Base-by-base conservation (phyloP, 2,888 invertebrate species). In the Acronicta aceris region DNA sequence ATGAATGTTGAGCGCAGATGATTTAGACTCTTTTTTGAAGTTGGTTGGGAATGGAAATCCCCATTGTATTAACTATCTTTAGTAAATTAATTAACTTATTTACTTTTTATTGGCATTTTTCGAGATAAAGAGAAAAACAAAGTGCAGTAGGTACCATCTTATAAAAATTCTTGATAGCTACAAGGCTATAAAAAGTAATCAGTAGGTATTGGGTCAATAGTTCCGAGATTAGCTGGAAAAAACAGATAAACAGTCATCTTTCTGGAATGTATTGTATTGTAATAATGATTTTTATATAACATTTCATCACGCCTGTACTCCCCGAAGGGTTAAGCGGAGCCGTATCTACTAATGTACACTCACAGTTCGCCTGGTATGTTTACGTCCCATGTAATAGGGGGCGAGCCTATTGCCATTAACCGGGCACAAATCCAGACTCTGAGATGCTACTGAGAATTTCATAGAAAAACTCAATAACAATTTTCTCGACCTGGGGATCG, bases 161-260 rank as follows among this genome's bases (percentile, higher is more conserved):
- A 36, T 36, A 36, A 5, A 13, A 36, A 36, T 2, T 36, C 13
- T 25, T 43, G 43, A 43, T 43, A 21, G 12, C 7, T 45, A 45
- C 4, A 27, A 45, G n/a, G 12, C 25, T 45, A n/a, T 36, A 36
- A 36, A 21, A 27, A 45, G 45, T 45, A 45, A 45, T 45, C 45
- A 45, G 45, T n/a, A n/a, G n/a, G n/a, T 45, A n/a, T n/a, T 27
- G 45, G 45, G 45, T 45, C 45, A 45, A 45, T n/a, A 45, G 27
- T 25, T 45, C 8, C 15, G 45, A 45, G 45, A 45, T 45, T 45
- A 45, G 13, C n/a, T 4, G 13, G 27, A n/a, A 15, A n/a, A 45
- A 27, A 45, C 45, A 45, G 45, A 45, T 15, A 45, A 8, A 27
- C 25, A n/a, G 45, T 8, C 45, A n/a, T 45, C n/a, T 15, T 45